Percentiles rank a stretch among this genome's conserved stretches.
phyloP scores from a whole-genome alignment of 2,797 vertebrate genomes.

The Caiman crocodilus region DNA sequence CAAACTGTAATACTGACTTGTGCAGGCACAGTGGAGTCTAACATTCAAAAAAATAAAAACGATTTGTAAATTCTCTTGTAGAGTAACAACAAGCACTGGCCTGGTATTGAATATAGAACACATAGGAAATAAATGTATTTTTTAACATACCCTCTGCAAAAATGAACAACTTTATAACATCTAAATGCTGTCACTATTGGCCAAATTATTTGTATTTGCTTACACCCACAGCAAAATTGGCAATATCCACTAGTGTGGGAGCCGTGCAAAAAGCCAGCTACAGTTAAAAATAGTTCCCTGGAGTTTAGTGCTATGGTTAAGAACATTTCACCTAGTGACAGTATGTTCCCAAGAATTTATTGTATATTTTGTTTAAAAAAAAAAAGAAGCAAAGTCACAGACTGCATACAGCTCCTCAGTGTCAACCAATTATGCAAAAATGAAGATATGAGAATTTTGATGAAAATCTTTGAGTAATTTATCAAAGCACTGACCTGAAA shows the following conservation, averaged over 20 bases:
- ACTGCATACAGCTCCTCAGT: constrained; percentile 47
- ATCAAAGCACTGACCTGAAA: constrained; percentile 71
- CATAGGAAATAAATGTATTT: not conserved
- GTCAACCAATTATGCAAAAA: constrained; percentile 57
- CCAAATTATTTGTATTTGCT: not conserved
- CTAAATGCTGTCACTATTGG: not conserved
- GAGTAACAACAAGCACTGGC: not conserved
- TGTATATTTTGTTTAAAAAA: no score
- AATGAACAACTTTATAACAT: not conserved
- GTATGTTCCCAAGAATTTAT: not conserved
- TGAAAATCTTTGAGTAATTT: constrained; percentile 65
- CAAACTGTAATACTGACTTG: not conserved
- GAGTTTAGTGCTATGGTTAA: not conserved
- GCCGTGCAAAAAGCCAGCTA: not conserved
- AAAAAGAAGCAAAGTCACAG: not conserved
- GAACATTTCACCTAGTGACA: not conserved
- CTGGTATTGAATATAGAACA: not conserved
- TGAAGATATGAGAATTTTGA: constrained; percentile 49
- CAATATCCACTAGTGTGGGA: not conserved
- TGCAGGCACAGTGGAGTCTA: no score
- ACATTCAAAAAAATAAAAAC: not conserved
- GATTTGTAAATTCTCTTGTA: not conserved
- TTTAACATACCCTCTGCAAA: not conserved
- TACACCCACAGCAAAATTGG: not conserved
- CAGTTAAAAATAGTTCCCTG: not conserved